phyloP scores from a whole-genome alignment of 2,888 invertebrate genomes.

The Cosmopolites sordidus region DNA sequence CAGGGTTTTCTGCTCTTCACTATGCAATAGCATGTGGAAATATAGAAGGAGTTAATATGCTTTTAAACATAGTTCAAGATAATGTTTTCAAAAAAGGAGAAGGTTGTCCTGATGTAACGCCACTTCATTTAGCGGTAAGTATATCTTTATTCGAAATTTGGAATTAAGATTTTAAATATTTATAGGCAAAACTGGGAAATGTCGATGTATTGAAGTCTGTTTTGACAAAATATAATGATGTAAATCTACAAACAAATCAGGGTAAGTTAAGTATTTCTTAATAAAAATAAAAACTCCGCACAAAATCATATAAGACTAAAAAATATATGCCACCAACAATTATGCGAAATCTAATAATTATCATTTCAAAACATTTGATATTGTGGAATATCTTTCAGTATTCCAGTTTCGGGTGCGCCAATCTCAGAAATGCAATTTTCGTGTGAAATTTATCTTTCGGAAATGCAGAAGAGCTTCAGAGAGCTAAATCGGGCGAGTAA shows the following conservation, averaged over 20 bases:
- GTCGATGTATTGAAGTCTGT: conserved; percentile 53
- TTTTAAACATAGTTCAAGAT: conserved; percentile 40
- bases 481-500: too few species aligned
- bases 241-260: conserved; percentile 45
- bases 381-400: too few species aligned
- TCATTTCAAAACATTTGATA: too few species aligned
- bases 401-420: too few species aligned
- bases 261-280: conserved; percentile 10
- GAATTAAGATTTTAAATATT: conserved; percentile 1
- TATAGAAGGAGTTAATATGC: conserved; percentile 49
- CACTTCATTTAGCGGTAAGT: conserved; percentile 56
- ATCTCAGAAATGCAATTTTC: too few species aligned
- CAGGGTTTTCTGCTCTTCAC: conserved; percentile 57
- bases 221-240: conserved; percentile 53
- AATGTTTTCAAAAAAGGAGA: conserved; percentile 32
- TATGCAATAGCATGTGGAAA: conserved; percentile 61
- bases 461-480: too few species aligned
- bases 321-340: too few species aligned
- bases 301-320: too few species aligned
- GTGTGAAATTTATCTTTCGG: too few species aligned
- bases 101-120: conserved; percentile 45
- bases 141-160: not conserved
- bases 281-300: not conserved
- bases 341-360: too few species aligned
- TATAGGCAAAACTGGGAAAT: conserved; percentile 55